Conservation (phyloP, 1,140 invertebrate genomes). For the Drosophila micromelanica region DNA sequence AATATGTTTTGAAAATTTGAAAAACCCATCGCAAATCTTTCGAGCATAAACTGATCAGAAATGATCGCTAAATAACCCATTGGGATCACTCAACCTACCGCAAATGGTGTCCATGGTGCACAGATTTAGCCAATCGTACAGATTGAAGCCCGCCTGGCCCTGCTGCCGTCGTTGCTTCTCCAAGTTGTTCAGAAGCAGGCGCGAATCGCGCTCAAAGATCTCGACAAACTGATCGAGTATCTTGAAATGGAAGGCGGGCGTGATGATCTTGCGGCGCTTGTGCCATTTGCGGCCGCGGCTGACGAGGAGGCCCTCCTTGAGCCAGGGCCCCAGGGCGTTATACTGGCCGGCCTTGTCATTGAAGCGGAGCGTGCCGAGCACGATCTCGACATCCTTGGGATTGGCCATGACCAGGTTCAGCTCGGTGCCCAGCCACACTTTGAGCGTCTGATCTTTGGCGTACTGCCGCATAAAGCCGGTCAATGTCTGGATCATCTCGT, state of each 20-base stretch:
- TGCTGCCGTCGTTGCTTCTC: conserved; percentile 49
- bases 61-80: not conserved
- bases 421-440: conserved; percentile 77
- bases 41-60: no score
- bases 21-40: no score
- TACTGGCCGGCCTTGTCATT: conserved; percentile 86
- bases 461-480: conserved; percentile 45
- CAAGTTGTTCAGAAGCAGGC: conserved; percentile 87
- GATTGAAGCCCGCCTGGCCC: conserved; percentile 84
- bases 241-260: conserved; percentile 95
- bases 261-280: conserved; percentile 91
- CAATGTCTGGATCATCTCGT: conserved; percentile 43
- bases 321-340: conserved; percentile 89
- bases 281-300: conserved; percentile 90
- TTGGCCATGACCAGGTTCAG: conserved; percentile 67
- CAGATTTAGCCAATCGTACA: conserved; percentile 88
- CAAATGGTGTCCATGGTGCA: conserved; percentile 91
- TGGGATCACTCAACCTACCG: conserved; percentile 84
- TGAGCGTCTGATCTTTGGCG: conserved; percentile 84
- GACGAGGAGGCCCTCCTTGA: conserved; percentile 89
- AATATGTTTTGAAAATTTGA: no score
- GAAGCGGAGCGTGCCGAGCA: conserved; percentile 63
- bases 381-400: conserved; percentile 70
- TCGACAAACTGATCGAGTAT: conserved; percentile 91
- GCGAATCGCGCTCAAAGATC: conserved; percentile 89